phyloP scores from a whole-genome alignment of 1,140 invertebrate species.

The Ips typographus region DNA sequence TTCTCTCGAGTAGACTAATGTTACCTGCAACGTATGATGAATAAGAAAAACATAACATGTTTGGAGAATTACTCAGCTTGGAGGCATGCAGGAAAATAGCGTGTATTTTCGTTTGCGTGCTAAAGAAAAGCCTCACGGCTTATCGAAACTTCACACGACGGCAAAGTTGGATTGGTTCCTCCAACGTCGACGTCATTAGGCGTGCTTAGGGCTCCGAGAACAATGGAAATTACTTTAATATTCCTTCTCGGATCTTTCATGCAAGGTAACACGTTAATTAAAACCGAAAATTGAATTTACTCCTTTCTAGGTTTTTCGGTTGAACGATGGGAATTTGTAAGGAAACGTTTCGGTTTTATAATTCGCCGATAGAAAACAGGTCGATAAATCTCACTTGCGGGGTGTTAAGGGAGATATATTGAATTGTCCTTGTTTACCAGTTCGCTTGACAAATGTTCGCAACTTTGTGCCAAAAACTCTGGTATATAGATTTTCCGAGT shows the following conservation, averaged over 20 bases:
- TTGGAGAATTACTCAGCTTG: neutral
- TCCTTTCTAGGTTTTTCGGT: no score
- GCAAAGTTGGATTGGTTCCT: slow-evolving; percentile 10
- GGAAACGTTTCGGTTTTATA: no score
- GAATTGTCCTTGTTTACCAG: slow-evolving; percentile 2
- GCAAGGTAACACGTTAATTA: neutral
- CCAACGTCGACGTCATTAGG: neutral
- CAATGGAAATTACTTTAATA: neutral
- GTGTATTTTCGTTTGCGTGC: slow-evolving; percentile 8
- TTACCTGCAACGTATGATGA: no score
- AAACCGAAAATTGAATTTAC: neutral
- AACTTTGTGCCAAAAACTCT: neutral
- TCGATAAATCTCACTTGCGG: slow-evolving; percentile 1
- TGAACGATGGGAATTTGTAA: neutral
- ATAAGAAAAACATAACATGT: neutral
- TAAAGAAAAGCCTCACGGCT: slow-evolving; percentile 4
- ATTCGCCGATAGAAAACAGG: neutral
- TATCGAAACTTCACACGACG: slow-evolving; percentile 11
- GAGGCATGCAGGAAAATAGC: neutral
- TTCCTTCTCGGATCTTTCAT: neutral
- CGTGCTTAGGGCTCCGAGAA: neutral
- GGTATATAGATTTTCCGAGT: neutral
- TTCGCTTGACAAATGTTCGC: slow-evolving; percentile 6
- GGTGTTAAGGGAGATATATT: slow-evolving; percentile 6
- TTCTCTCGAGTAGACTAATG: no score